Evolutionary conservation across 2,797 vertebrate genomes (phyloP).

Genomic region (Pseudochaenichthys georgianus): DNA sequence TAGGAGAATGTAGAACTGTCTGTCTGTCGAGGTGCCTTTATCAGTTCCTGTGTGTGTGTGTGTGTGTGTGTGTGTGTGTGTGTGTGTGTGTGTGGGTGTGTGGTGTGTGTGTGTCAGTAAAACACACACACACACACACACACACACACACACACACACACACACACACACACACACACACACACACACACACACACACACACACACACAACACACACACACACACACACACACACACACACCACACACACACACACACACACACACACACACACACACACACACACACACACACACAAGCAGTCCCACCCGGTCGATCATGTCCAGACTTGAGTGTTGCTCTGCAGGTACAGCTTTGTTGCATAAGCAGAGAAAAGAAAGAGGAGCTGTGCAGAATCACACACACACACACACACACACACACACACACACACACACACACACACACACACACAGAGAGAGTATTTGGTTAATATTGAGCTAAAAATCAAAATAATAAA

Average conservation of each 20-base stretch:
- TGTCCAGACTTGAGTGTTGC: constrained; percentile 75
- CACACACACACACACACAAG: constrained; percentile 34
- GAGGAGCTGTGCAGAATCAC: constrained; percentile 5
- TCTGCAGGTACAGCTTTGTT: constrained; percentile 80
- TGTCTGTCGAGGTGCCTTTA: neutral
- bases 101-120: too few species aligned
- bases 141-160: too few species aligned
- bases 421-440: neutral
- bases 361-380: constrained; percentile 62
- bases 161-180: too few species aligned
- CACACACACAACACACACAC: too few species aligned
- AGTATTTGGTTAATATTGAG: too few species aligned
- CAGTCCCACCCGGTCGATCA: constrained; percentile 62
- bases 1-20: constrained; percentile 18
- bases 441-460: constrained; percentile 5
- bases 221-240: too few species aligned
- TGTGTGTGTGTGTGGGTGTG: too few species aligned
- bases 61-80: neutral
- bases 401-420: too few species aligned
- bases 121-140: too few species aligned
- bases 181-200: too few species aligned
- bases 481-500: too few species aligned
- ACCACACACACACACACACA: too few species aligned
- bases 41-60: neutral
- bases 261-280: constrained; percentile 32